These are phyloP conservation scores for Buceros bicornis DNA, from an alignment of 2,797 vertebrate species.

Conservation along the genomic window DNA sequence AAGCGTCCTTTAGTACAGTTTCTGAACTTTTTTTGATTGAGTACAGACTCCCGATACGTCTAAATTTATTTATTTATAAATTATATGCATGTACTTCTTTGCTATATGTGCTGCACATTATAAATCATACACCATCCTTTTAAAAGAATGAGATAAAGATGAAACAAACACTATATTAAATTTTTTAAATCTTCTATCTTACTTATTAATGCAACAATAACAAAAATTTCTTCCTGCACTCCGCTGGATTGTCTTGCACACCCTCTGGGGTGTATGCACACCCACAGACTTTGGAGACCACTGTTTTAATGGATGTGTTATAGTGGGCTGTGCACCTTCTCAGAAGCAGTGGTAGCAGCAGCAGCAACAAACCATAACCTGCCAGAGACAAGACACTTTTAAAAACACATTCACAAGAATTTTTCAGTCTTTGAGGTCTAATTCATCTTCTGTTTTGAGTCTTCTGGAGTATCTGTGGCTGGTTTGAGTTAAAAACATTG, in stretches of 20 bases:
- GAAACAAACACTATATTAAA: neutral
- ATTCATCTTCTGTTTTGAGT: neutral
- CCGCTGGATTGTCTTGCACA: neutral
- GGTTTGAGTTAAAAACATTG: constrained; percentile 17
- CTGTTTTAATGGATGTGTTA: neutral
- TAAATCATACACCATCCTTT: neutral
- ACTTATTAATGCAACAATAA: neutral
- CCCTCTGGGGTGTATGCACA: rapidly evolving
- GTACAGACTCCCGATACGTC: neutral
- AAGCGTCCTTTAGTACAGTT: neutral
- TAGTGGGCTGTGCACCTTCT: neutral
- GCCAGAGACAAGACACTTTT: neutral
- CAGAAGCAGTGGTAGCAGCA: neutral
- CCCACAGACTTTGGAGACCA: neutral
- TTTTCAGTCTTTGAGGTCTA: neutral
- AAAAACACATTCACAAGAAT: neutral
- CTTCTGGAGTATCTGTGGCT: neutral
- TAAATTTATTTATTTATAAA: neutral
- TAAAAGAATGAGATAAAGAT: neutral
- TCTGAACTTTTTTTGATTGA: neutral
- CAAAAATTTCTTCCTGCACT: neutral
- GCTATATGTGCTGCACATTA: neutral
- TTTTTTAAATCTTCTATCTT: neutral
- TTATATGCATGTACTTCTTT: neutral
- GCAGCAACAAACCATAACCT: neutral